These are phyloP conservation scores for Tenualosa thibaudeaui DNA, from an alignment of 2,797 vertebrate genomes.

Conservation along the genomic window DNA sequence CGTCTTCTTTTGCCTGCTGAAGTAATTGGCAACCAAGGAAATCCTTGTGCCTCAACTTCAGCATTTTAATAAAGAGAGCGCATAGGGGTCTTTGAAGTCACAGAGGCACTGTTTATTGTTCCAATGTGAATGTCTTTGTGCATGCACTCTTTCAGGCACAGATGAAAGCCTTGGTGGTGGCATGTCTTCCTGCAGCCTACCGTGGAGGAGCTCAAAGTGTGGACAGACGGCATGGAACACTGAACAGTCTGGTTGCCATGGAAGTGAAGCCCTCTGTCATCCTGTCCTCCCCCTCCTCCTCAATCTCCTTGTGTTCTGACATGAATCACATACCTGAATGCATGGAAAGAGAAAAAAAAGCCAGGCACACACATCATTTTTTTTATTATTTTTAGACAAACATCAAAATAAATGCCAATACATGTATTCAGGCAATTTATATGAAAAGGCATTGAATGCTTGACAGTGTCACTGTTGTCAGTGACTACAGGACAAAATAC, in stretches of 20 bases:
- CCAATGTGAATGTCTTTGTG: slow-evolving; percentile 22
- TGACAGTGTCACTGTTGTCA: background rate
- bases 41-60: background rate
- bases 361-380: background rate
- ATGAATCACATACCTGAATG: slow-evolving; percentile 24
- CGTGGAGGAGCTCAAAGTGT: slow-evolving; percentile 25
- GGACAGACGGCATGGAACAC: slow-evolving; percentile 54
- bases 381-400: background rate
- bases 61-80: slow-evolving; percentile 4
- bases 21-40: slow-evolving; percentile 26
- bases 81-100: slow-evolving; percentile 18
- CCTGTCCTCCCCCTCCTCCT: slow-evolving; percentile 54
- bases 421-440: background rate
- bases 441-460: background rate
- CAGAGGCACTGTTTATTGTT: slow-evolving; percentile 16
- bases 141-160: background rate
- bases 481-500: background rate
- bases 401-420: background rate
- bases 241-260: slow-evolving; percentile 58
- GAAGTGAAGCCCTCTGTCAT: slow-evolving; percentile 58
- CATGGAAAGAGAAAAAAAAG: background rate
- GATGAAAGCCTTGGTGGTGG: slow-evolving; percentile 26
- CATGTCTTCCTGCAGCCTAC: slow-evolving; percentile 8
- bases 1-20: background rate
- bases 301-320: slow-evolving; percentile 50